These are phyloP conservation scores for Arizona elegans DNA, from an alignment of 2,113 vertebrate genomes.

Conservation along the genomic window DNA sequence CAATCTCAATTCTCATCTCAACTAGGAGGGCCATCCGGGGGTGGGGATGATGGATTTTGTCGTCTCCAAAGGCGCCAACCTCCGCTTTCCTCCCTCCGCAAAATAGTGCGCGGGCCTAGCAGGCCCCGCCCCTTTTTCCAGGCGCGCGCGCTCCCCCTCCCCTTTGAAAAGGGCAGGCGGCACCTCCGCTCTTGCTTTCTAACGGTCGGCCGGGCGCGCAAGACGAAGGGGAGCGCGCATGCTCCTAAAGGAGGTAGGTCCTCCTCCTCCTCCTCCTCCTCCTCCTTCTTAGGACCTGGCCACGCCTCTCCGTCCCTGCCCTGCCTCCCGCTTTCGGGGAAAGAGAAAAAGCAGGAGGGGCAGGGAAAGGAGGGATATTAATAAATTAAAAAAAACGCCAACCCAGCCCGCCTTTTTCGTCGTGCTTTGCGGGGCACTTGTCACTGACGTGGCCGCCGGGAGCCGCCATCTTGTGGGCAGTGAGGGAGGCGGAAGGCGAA, in stretches of 20 bases:
- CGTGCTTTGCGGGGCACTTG: constrained; percentile 61
- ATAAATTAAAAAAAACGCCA: too few species aligned
- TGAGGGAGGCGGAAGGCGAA: constrained; percentile 54
- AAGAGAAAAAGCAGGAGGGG: too few species aligned
- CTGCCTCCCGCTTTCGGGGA: too few species aligned
- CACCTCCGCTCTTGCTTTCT: neutral
- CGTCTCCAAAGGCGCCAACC: neutral
- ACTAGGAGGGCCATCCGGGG: too few species aligned
- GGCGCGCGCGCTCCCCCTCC: neutral
- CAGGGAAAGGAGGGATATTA: too few species aligned
- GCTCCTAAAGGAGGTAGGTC: neutral
- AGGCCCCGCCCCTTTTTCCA: neutral
- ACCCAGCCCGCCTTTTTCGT: constrained; percentile 13
- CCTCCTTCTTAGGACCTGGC: neutral
- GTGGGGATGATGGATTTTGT: too few species aligned
- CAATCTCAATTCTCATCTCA: too few species aligned
- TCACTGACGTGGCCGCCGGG: constrained; percentile 70
- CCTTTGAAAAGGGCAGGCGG: too few species aligned
- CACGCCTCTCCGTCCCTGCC: too few species aligned
- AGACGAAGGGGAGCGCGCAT: too few species aligned
- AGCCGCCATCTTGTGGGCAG: constrained; percentile 79
- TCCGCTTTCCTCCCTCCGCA: too few species aligned
- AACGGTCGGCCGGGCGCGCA: neutral
- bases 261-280: too few species aligned
- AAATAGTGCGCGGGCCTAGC: neutral